These are phyloP conservation scores for Muscina levida DNA, from an alignment of 2,888 invertebrate species.

Conservation along the genomic window DNA sequence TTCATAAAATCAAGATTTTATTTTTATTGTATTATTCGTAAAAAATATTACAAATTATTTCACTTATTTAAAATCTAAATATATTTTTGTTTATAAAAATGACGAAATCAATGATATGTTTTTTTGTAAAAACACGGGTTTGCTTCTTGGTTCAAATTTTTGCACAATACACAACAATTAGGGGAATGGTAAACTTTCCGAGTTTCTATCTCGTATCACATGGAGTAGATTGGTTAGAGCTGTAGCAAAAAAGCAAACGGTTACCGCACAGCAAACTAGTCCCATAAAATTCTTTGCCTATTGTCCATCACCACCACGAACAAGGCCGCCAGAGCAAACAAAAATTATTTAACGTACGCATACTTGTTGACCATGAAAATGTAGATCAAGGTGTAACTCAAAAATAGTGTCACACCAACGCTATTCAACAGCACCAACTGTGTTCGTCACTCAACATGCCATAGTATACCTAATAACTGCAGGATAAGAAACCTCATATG, in stretches of 20 bases:
- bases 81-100: too few species aligned
- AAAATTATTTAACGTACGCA: constrained; percentile 83
- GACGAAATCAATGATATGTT: too few species aligned
- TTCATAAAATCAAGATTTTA: too few species aligned
- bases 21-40: too few species aligned
- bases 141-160: too few species aligned
- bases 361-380: constrained; percentile 87
- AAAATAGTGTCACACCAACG: constrained; percentile 87
- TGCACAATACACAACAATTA: constrained; percentile 91
- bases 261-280: constrained; percentile 85
- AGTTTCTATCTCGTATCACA: constrained; percentile 89
- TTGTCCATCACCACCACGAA: constrained; percentile 81
- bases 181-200: constrained; percentile 92
- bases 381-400: constrained; percentile 85
- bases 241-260: constrained; percentile 90
- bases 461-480: constrained; percentile 90
- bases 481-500: constrained; percentile 88
- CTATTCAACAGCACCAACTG: constrained; percentile 88
- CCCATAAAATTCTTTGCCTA: constrained; percentile 84
- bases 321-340: constrained; percentile 81
- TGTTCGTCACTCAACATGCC: constrained; percentile 87
- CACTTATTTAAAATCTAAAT: too few species aligned
- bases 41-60: too few species aligned
- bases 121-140: too few species aligned
- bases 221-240: constrained; percentile 90